Base-by-base conservation (phyloP, 2,888 invertebrate genomes). In the Spilosoma lubricipeda region DNA sequence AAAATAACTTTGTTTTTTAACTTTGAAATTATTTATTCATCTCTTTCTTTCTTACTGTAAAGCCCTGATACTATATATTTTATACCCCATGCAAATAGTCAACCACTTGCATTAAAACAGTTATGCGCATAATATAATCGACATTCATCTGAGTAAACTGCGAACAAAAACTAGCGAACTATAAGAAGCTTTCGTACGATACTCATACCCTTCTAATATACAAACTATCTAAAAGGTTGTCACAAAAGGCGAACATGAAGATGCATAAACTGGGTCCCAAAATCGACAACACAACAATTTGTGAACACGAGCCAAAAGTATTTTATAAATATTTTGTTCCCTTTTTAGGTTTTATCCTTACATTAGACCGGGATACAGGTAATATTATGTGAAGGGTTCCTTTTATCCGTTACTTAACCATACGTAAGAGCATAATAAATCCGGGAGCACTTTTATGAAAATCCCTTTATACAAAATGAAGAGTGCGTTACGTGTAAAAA, bases 361-460 rank as follows among this genome's bases (percentile, higher is more conserved):
- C 67, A 66, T 72, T 59, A 30, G 64, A 45, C 39, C 30, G 72
- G 67, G 67, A 59, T 56, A 72, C 67, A 72, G 72, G 67, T 72
- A 72, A 36, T 72, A 68, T 72, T 68, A 68, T 68, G 48, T 63
- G 59, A 66, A 71, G 56, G 66, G 48, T 65, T 56, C 48, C 68
- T 68, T 68, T 72, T 72, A 67, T 72, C 63, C 72, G 66, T 66
- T 52, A 71, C 71, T 66, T 71, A 39, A 33, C 64, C 48, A 65
- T 48, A 71, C 33, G 59, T 45, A 45, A 64, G 71, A 71, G 64
- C 64, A 48, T 71, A 65, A 71, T 71, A 71, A 71, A 65, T 71
- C 64, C 48, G 64, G 64, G n/a, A 71, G 39, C 33, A 71, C 56
- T 45, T 71, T 71, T 71, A 71, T 48, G 64, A 45, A 65, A 71